These are phyloP conservation scores for Garra rufa DNA, from an alignment of 2,113 vertebrate species.

Conservation along the genomic window DNA sequence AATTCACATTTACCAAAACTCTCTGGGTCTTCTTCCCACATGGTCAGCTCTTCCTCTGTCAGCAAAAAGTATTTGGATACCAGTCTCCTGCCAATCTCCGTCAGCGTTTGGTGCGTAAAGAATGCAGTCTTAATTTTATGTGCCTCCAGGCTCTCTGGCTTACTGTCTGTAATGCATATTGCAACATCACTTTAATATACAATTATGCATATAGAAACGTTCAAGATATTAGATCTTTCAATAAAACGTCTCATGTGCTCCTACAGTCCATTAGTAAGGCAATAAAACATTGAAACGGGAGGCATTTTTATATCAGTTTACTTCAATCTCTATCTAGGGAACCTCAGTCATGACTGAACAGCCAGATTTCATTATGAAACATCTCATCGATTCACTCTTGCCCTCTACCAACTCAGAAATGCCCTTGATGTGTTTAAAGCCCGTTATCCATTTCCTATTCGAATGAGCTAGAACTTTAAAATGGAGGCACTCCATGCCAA, in stretches of 20 bases:
- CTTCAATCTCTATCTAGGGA: conserved; percentile 5
- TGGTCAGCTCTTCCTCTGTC: conserved; percentile 90
- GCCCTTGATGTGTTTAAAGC: conserved; percentile 5
- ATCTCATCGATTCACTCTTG: conserved; percentile 7
- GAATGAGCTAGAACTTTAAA: conserved; percentile 19
- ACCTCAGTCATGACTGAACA: background rate
- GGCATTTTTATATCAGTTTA: background rate
- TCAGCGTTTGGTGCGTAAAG: conserved; percentile 94
- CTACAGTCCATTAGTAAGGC: background rate
- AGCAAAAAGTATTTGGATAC: conserved; percentile 96
- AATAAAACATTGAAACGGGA: background rate
- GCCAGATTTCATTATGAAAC: conserved; percentile 23
- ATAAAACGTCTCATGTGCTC: background rate
- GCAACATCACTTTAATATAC: conserved; percentile 23
- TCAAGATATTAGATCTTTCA: conserved; percentile 7
- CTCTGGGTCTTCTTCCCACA: conserved; percentile 99
- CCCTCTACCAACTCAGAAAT: background rate
- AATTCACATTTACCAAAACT: conserved; percentile 84
- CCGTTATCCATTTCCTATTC: conserved; percentile 16
- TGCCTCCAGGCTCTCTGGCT: conserved; percentile 93
- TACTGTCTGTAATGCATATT: conserved; percentile 82
- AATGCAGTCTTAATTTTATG: conserved; percentile 94
- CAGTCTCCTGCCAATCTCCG: conserved; percentile 90
- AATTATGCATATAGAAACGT: background rate
- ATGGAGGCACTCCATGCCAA: background rate